A percentile compares a stretch with the other conserved stretches of the same genome.
Evolutionary conservation across 2,888 invertebrate genomes (phyloP).

Genomic region (Synanthedon vespiformis): DNA sequence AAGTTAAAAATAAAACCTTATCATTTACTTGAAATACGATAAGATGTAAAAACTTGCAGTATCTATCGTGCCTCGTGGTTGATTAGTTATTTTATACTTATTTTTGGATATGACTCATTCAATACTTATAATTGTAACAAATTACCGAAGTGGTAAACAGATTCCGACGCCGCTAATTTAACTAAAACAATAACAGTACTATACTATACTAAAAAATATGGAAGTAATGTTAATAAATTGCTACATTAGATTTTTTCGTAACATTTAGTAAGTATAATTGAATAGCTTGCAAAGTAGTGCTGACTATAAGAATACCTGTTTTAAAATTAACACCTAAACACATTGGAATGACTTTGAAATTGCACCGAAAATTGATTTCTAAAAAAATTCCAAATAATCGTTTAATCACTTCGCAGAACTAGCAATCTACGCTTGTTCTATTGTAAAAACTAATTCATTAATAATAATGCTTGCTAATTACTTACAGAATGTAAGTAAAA

Average conservation of each 20-base stretch:
- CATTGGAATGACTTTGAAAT: slow-evolving; percentile 13
- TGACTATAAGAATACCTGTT: no score
- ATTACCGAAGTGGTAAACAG: background rate
- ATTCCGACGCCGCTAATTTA: background rate
- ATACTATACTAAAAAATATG: background rate
- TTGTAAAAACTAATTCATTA: slow-evolving; percentile 25
- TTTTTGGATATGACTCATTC: background rate
- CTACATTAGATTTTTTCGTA: no score
- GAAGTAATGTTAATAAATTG: no score
- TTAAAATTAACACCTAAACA: background rate
- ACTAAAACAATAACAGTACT: background rate
- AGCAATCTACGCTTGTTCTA: slow-evolving; percentile 17
- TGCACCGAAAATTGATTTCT: slow-evolving; percentile 9
- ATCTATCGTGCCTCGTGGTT: background rate
- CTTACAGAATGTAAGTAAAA: slow-evolving; percentile 8
- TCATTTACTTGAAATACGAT: background rate
- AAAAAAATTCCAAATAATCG: slow-evolving; percentile 10
- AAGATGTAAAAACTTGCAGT: background rate
- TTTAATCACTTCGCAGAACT: slow-evolving; percentile 15
- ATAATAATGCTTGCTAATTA: slow-evolving; percentile 34
- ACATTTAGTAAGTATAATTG: no score
- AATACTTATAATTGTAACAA: background rate
- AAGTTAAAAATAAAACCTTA: no score
- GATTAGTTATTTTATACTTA: background rate
- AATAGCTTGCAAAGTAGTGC: no score